A percentile compares a stretch with the other conserved stretches of the same genome.
Conservation (phyloP, 2,888 invertebrate genomes). For the Deilephila elpenor region DNA sequence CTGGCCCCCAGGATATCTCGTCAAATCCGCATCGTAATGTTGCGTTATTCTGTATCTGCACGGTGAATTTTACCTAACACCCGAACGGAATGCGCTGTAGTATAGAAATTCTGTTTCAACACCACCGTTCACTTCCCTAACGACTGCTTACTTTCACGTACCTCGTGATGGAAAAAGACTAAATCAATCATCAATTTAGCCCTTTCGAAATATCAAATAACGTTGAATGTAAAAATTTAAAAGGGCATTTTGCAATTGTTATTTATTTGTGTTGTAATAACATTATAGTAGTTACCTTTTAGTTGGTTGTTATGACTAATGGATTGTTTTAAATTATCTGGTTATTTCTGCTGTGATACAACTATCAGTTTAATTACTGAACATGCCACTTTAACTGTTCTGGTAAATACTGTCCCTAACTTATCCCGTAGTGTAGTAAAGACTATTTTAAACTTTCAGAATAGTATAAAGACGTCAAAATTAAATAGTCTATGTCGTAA, state of each 20-base stretch:
- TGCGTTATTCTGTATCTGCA: background rate
- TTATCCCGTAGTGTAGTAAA: no score
- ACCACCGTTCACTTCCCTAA: conserved; percentile 32
- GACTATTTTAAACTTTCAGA: no score
- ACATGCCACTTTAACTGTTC: no score
- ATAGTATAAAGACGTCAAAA: no score
- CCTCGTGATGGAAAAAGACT: conserved; percentile 21
- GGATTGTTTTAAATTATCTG: background rate
- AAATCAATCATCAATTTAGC: background rate
- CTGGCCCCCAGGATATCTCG: background rate
- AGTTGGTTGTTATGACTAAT: no score
- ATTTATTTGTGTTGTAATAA: background rate
- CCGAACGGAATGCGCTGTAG: background rate
- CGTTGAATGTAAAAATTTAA: background rate
- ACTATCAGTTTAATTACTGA: no score
- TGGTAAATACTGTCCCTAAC: no score
- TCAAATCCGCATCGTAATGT: background rate
- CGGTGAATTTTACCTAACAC: background rate
- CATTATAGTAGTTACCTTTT: no score
- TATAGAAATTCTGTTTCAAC: conserved; percentile 30
- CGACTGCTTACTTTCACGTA: conserved; percentile 25
- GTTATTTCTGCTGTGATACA: no score
- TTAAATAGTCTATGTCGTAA: no score
- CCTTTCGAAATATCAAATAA: conserved; percentile 4
- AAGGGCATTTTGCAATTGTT: background rate